phyloP scores from a whole-genome alignment of 2,113 vertebrate species.

The Actenoides lindsayi region DNA sequence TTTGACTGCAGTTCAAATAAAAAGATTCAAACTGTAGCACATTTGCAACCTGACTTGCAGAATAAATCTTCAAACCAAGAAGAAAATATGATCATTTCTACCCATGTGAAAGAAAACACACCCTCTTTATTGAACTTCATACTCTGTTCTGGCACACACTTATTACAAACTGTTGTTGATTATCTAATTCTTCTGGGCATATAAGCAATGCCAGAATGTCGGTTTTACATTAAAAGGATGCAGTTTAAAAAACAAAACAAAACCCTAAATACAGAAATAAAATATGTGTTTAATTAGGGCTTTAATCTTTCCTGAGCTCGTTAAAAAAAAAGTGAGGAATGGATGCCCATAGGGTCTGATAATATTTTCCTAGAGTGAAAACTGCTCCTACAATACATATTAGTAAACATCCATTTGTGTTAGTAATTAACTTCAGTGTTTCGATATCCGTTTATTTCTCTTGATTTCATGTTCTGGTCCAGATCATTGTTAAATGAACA shows the following conservation, averaged over 20 bases:
- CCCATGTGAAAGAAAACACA: background rate
- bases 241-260: conserved; percentile 72
- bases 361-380: conserved; percentile 74
- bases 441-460: conserved; percentile 70
- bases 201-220: conserved; percentile 69
- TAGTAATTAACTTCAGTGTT: conserved; percentile 68
- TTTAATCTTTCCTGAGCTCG: conserved; percentile 74
- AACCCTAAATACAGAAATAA: conserved; percentile 77
- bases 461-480: conserved; percentile 47
- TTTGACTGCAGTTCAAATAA: background rate
- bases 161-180: conserved; percentile 76
- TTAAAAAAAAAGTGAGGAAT: conserved; percentile 20
- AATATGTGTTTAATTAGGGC: conserved; percentile 80
- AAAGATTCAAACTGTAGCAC: background rate
- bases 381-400: conserved; percentile 55
- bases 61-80: background rate
- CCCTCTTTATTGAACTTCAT: conserved; percentile 44
- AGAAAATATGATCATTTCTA: background rate
- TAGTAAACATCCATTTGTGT: conserved; percentile 72
- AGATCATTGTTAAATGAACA: conserved; percentile 58
- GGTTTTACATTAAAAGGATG: conserved; percentile 78
- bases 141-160: conserved; percentile 49
- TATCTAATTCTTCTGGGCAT: conserved; percentile 75
- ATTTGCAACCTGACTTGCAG: background rate
- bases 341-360: conserved; percentile 68